phyloP scores from a whole-genome alignment of 2,113 vertebrate genomes.

The Micronisus gabar region DNA sequence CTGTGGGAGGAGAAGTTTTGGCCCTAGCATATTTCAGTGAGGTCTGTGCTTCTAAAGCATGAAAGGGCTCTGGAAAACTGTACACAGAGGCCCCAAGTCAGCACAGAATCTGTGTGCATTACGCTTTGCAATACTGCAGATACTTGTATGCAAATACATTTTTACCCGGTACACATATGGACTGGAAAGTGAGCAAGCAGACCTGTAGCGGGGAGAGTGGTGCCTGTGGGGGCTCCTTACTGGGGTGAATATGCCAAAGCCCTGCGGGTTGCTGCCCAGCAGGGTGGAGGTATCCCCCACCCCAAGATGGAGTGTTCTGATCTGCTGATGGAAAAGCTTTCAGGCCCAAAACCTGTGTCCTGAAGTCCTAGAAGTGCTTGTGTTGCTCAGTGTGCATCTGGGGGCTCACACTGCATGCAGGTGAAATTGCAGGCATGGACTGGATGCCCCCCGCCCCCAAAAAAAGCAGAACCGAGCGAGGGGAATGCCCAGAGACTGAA shows the following conservation, averaged over 20 bases:
- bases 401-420: not conserved
- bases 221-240: not conserved
- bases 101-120: not conserved
- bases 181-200: not conserved
- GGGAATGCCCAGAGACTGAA: not conserved
- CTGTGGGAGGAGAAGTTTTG: not conserved
- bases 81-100: not conserved
- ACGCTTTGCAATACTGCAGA: not conserved
- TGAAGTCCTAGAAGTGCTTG: not conserved
- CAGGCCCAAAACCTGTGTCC: not conserved
- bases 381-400: not conserved
- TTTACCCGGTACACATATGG: accelerated
- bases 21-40: not conserved
- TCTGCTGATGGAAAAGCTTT: not conserved
- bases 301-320: too few relatives aligned
- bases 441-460: not conserved
- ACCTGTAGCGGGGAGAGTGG: accelerated
- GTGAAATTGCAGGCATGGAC: not conserved
- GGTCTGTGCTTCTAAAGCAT: not conserved
- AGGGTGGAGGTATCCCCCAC: not conserved
- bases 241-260: not conserved
- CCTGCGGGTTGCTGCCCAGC: not conserved
- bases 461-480: not conserved
- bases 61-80: not conserved
- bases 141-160: not conserved